Base-by-base conservation (phyloP, 2,797 vertebrate species). In the Cynopterus sphinx region DNA sequence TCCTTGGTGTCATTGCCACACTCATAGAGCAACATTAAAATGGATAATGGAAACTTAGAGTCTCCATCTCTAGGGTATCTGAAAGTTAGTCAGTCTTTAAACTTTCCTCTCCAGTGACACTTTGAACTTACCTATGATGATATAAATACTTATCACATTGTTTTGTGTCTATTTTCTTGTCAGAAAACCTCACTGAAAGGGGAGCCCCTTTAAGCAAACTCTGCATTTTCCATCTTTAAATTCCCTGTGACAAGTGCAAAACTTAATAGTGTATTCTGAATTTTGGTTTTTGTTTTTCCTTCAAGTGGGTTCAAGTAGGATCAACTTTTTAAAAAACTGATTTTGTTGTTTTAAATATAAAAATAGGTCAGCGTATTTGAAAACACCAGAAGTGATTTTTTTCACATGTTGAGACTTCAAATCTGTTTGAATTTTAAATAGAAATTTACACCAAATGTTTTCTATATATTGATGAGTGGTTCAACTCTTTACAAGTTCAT, bases 221-320 rank as follows among this genome's bases (percentile, higher is more conserved):
- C n/a, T 39, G 26, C 28, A 31, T 57, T 82, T 36, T 79, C 75
- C 61, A 24, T 82, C 22, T 68, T 85, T 41, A 63, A 59, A 41
- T 85, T 86, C n/a, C 9, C 6, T 17, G 11, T 22, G 3, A 71
- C 8, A n/a, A 87, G 33, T 16, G 19, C 15, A 67, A 73, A 39
- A 70, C 19, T 85, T 77, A 11, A 77, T 28, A n/a, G 55, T 55
- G 17, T 22, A 55, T 68, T 74, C 96, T 91, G 68, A 53, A 95
- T 97, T 98, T 97, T 81, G 96, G 86, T 67, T 79, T 28, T 43
- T 28, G 33, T 59, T 63, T 91, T 49, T 68, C 39, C 95, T 97
- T 92, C 95, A 94, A 87, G 93, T 95, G 39, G 13, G 1, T 68
- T 93, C 43, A 65, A 96, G 75, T 96, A 97, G 91, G 53, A 96